Base-by-base conservation (phyloP, 1,140 invertebrate species). In the Drosophila melanica region DNA sequence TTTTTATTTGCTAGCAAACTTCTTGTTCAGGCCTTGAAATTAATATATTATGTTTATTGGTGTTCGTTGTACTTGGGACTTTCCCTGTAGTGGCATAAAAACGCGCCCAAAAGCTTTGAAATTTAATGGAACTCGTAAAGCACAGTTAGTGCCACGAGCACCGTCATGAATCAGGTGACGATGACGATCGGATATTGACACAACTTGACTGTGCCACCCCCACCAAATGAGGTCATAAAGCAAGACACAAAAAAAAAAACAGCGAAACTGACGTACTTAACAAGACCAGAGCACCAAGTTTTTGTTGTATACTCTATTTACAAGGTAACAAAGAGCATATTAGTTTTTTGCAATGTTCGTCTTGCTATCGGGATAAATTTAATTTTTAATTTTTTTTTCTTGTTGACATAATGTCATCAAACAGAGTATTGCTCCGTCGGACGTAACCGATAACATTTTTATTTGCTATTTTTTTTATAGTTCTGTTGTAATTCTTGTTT, bases 161-260 rank as follows among this genome's bases (percentile, higher is more conserved):
- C 64, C 64, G 44, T 67, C 48, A 77, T 87, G 79, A 87, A 81
- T 81, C 82, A 81, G 81, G 63, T 86, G 81, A 73, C 77, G 68
- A 77, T 75, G 82, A 87, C 81, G 78, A 69, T 87, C 58, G 47
- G 27, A 54, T 86, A 67, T 87, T 86, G 82, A 86, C 84, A 72
- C 64, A 84, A 82, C 54, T 69, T 51, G 16, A 39, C 63, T 42
- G 35, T 53, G 70, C 72, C 79, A 74, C 79, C 79, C 79, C 75
- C 81, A 84, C 64, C 58, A 55, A 87, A 87, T 86, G 79, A 89
- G 79, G 82, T 86, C 82, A 86, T 82, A 67, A 70, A 72, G 54
- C 44, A 33, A 48, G 11, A 50, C 14, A 42, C 1, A 18, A 23
- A 20, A 3, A 20, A 20, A 20, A 23, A 23, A 23, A 18, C 12